These are phyloP conservation scores for Eledona agricola DNA, from an alignment of 2,888 invertebrate genomes.

Conservation along the genomic window DNA sequence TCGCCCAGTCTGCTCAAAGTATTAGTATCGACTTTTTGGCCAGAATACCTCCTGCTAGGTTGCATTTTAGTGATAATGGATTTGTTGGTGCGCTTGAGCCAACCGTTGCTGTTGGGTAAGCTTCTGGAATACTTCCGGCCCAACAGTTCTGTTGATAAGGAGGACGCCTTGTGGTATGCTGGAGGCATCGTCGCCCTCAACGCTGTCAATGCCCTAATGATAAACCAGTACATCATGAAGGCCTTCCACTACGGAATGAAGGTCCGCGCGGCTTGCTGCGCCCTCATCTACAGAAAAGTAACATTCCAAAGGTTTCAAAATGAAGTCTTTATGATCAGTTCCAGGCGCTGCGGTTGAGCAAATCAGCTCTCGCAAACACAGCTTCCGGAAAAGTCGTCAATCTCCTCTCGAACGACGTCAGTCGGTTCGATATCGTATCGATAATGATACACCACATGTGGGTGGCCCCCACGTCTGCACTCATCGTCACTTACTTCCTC, in stretches of 20 bases:
- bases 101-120: conserved; percentile 73
- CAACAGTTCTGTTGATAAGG: conserved; percentile 62
- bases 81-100: conserved; percentile 68
- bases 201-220: conserved; percentile 67
- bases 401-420: conserved; percentile 92
- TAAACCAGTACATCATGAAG: conserved; percentile 73
- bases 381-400: conserved; percentile 93
- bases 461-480: conserved; percentile 76
- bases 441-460: conserved; percentile 88
- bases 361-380: conserved; percentile 74
- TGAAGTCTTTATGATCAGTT: conserved; percentile 1
- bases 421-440: conserved; percentile 87
- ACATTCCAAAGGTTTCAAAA: too few relatives aligned
- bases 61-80: conserved; percentile 70
- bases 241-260: conserved; percentile 83
- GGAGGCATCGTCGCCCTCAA: conserved; percentile 67
- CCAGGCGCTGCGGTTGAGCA: conserved; percentile 76
- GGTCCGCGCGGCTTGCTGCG: conserved; percentile 82
- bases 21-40: conserved; percentile 73
- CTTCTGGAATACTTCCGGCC: conserved; percentile 73
- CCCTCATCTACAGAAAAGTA: conserved; percentile 88
- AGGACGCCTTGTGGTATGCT: conserved; percentile 72
- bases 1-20: conserved; percentile 73
- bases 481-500: conserved; percentile 80
- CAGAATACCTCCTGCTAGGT: conserved; percentile 71